These are phyloP conservation scores for Frankliniella fusca DNA, from an alignment of 2,888 invertebrate genomes.

Conservation along the genomic window DNA sequence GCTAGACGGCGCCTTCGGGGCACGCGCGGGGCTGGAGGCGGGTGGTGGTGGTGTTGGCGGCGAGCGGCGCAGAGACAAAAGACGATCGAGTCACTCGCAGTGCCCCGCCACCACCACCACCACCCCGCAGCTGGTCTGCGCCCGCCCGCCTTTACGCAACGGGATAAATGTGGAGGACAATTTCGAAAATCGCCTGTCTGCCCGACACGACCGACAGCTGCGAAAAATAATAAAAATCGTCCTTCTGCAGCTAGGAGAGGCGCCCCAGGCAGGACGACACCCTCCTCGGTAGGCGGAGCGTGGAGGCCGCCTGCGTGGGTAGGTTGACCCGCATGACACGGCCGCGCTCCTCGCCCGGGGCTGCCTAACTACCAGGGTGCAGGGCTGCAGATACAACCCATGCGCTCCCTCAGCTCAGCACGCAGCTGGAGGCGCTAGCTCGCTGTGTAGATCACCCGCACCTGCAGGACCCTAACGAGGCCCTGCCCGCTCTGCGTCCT, in stretches of 20 bases:
- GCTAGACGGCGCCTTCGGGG: not conserved
- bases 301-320: not conserved
- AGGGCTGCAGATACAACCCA: too few species aligned
- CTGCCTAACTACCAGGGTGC: not conserved
- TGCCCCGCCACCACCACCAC: not conserved
- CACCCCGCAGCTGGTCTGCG: not conserved
- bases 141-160: not conserved
- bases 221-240: too few species aligned
- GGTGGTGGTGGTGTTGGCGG: not conserved
- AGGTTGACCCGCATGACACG: not conserved
- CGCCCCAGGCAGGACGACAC: not conserved
- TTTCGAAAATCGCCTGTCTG: not conserved
- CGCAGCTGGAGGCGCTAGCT: not conserved
- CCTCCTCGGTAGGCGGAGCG: not conserved
- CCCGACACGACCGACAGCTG: not conserved
- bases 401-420: not conserved
- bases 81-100: not conserved
- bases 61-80: not conserved
- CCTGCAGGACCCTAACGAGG: too few species aligned
- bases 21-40: not conserved
- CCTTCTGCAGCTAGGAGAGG: not conserved
- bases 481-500: not conserved
- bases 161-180: constrained; percentile 1
- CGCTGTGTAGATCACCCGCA: too few species aligned
- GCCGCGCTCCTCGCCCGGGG: not conserved